phyloP scores from a whole-genome alignment of 2,113 vertebrate genomes.

The Rhabdomys dilectus region DNA sequence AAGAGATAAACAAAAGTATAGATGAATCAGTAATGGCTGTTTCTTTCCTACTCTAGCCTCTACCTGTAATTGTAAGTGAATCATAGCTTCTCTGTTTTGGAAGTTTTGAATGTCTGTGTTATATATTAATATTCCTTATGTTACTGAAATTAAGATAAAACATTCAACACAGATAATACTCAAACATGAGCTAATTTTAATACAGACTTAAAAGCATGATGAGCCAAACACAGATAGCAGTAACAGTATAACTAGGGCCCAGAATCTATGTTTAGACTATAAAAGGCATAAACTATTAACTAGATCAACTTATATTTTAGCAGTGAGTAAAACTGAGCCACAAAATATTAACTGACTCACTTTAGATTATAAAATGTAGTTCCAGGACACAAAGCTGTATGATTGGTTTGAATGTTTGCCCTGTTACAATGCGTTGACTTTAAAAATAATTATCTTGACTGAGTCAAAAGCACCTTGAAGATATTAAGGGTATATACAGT shows the following conservation, averaged over 20 bases:
- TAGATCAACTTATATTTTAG: background rate
- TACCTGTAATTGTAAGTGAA: slow-evolving; percentile 36
- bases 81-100: background rate
- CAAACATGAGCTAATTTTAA: slow-evolving; percentile 15
- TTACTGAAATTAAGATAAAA: background rate
- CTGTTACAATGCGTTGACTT: background rate
- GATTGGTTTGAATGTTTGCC: background rate
- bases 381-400: background rate
- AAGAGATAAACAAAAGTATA: background rate
- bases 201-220: background rate
- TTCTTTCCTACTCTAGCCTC: background rate
- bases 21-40: background rate
- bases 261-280: background rate
- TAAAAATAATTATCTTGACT: background rate
- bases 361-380: background rate
- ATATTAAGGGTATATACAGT: background rate
- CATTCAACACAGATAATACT: background rate
- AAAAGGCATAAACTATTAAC: background rate
- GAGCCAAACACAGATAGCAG: background rate
- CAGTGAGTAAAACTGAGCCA: background rate
- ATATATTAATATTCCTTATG: background rate
- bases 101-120: background rate
- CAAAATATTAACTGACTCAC: slow-evolving; percentile 33
- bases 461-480: background rate
- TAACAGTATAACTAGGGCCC: background rate